These are phyloP conservation scores for Muscicapa striata DNA, from an alignment of 2,797 vertebrate species.

Conservation along the genomic window DNA sequence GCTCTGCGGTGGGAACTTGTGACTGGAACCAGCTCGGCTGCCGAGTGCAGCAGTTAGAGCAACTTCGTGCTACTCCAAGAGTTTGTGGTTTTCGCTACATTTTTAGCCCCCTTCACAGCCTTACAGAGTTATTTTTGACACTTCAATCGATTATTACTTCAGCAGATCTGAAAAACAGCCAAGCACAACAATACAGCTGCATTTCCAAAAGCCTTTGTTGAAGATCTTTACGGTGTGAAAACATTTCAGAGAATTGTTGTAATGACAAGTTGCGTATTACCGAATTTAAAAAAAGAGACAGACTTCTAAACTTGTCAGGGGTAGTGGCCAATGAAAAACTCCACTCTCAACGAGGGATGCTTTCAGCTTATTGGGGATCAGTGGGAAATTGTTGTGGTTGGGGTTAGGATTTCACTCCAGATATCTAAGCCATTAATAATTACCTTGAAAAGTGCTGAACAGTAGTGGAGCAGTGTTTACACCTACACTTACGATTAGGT, in stretches of 20 bases:
- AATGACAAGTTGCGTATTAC: neutral
- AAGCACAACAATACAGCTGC: neutral
- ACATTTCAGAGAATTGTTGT: neutral
- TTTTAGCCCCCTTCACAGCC: neutral
- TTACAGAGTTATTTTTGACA: rapidly evolving
- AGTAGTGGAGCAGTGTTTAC: neutral
- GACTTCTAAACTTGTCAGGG: neutral
- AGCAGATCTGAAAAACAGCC: neutral
- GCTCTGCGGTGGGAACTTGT: neutral
- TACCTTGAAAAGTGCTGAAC: neutral
- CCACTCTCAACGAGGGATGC: neutral
- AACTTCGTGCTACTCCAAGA: neutral
- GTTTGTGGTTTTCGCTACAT: neutral
- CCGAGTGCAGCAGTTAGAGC: neutral
- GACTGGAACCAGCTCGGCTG: neutral
- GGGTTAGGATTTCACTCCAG: neutral
- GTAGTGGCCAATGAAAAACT: neutral
- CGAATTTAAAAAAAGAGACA: rapidly evolving
- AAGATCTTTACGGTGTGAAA: neutral
- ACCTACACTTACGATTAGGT: neutral
- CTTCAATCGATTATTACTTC: neutral
- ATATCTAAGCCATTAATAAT: neutral
- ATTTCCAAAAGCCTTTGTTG: neutral
- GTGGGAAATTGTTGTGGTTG: neutral
- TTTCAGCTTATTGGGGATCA: neutral